These are phyloP conservation scores for Aspidapion aeneum DNA, from an alignment of 2,888 invertebrate species.

Conservation along the genomic window DNA sequence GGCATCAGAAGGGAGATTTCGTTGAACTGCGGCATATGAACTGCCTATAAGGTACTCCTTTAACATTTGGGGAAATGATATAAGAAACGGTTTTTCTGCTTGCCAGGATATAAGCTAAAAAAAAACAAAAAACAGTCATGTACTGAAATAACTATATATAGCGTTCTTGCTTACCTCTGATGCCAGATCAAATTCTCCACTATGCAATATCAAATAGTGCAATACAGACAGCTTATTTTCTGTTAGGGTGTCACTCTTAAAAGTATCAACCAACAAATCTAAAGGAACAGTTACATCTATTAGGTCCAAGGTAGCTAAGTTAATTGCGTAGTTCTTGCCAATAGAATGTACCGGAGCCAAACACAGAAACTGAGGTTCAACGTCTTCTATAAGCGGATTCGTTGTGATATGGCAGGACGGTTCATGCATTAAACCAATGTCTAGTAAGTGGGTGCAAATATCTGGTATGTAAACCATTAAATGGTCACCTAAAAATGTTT, in stretches of 20 bases:
- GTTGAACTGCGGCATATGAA: conserved; percentile 67
- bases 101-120: conserved; percentile 58
- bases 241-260: conserved; percentile 61
- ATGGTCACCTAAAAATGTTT: conserved; percentile 61
- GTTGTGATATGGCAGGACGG: conserved; percentile 78
- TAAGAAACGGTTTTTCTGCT: conserved; percentile 57
- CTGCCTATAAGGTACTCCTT: conserved; percentile 80
- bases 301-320: conserved; percentile 69
- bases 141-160: too few relatives aligned
- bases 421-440: conserved; percentile 79
- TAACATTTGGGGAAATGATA: conserved; percentile 64
- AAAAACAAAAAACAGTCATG: conserved; percentile 5
- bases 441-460: conserved; percentile 79
- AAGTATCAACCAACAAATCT: conserved; percentile 65
- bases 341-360: conserved; percentile 64
- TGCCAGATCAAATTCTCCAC: conserved; percentile 69
- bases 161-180: conserved; percentile 57
- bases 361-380: conserved; percentile 57
- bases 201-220: conserved; percentile 78
- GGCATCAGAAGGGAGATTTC: conserved; percentile 70
- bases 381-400: conserved; percentile 59
- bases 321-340: conserved; percentile 56
- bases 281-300: conserved; percentile 63
- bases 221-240: conserved; percentile 77
- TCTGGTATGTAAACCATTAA: conserved; percentile 81